Base-by-base conservation (phyloP, 2,797 vertebrate species). In the Triplophysa bombifrons region DNA sequence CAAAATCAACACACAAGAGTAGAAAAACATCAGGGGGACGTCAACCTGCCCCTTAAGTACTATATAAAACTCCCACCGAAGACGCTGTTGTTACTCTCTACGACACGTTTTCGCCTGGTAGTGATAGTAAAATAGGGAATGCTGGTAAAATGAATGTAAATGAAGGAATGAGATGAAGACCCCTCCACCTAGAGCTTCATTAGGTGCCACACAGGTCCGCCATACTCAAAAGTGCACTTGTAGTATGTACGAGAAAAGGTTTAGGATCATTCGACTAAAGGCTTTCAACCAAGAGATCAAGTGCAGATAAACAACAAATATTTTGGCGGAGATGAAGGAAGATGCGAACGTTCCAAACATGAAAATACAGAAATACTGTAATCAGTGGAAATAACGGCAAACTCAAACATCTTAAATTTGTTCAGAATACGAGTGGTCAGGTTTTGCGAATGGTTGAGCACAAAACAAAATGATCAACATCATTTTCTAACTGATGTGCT, bases 191-290 rank as follows among this genome's bases (percentile, higher is more conserved):
- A 27, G 25, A 83, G 67, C 53, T 25, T 72, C 65, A 38, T 65
- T 70, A 74, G 61, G 50, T 58, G 53, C 58, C 38, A 20, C n/a
- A 67, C 56, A 67, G 20, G 50, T 63, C 77, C 60, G 48, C 68
- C 41, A 38, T 72, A 69, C 55, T 71, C 55, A 85, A 91, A 93
- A 93, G 92, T 92, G 91, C 92, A 93, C 90, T 93, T 93, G 86
- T 80, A 87, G 84, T 80, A 83, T 55, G 30, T 70, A 74, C 76
- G 64, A 74, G 67, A 55, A 78, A 83, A 82, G 68, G 27, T 88
- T 48, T 88, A 50, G 60, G 85, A 88, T 66, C 74, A 73, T 81
- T 82, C 17, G 19, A 65, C 72, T 84, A 76, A 89, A 90, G 87
- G 88, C 85, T 88, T 90, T 80, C 78, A 80, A 88, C 87, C 85